Conservation (phyloP, 2,113 vertebrate genomes). For the Engraulis encrasicolus region DNA sequence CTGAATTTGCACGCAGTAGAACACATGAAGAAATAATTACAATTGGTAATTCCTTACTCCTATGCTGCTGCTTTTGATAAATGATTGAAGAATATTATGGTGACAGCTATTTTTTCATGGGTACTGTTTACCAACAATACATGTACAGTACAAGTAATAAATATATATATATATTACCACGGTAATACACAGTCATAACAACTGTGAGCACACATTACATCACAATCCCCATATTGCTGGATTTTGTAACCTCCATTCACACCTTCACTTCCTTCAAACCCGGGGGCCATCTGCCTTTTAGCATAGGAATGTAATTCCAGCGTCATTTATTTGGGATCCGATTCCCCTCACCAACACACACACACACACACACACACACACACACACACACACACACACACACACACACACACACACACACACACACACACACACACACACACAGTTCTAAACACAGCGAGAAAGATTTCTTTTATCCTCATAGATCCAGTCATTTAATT, state of each 20-base stretch:
- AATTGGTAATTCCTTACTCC: too few species aligned
- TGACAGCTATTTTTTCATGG: too few species aligned
- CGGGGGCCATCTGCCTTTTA: background rate
- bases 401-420: background rate
- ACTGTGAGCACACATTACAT: background rate
- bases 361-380: constrained; percentile 26
- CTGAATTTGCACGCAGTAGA: too few species aligned
- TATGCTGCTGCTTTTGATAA: too few species aligned
- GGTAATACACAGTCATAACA: too few species aligned
- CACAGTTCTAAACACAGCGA: background rate
- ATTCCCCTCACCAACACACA: too few species aligned
- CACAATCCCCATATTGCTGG: background rate
- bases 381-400: background rate
- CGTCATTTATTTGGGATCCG: constrained; percentile 48
- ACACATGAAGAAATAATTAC: too few species aligned
- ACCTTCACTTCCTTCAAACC: background rate
- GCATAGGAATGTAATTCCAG: constrained; percentile 46
- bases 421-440: background rate
- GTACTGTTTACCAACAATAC: too few species aligned
- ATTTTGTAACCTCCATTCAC: background rate
- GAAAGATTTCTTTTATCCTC: constrained; percentile 55
- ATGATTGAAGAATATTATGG: too few species aligned
- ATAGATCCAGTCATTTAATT: constrained; percentile 60
- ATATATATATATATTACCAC: too few species aligned
- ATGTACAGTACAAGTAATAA: too few species aligned